Evolutionary conservation across 1,140 invertebrate species (phyloP).

Genomic region (Sesamia nonagrioides): DNA sequence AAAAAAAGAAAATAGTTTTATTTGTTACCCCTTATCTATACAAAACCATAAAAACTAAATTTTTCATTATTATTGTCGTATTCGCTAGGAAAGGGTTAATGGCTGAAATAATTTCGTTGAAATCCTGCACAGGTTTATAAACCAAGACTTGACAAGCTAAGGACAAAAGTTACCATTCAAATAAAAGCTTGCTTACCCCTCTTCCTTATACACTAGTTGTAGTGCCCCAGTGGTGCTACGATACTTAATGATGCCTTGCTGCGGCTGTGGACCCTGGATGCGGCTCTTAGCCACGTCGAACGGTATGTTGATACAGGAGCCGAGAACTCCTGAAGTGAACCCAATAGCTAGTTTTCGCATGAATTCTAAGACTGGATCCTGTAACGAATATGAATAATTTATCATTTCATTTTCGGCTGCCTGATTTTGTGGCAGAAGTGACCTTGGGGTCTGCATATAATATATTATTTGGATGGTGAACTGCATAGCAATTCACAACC

Average conservation of each 20-base stretch:
- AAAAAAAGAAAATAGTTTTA: too few relatives aligned
- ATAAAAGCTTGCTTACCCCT: conserved; percentile 96
- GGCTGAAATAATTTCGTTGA: too few relatives aligned
- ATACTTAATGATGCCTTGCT: conserved; percentile 92
- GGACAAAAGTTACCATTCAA: too few relatives aligned
- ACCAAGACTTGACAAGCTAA: too few relatives aligned
- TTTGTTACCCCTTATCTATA: too few relatives aligned
- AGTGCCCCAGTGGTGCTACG: conserved; percentile 92
- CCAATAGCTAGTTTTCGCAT: conserved; percentile 92
- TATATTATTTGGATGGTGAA: too few relatives aligned
- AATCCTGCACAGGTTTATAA: too few relatives aligned
- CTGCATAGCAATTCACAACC: too few relatives aligned
- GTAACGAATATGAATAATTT: conserved; percentile 60
- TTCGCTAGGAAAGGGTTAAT: too few relatives aligned
- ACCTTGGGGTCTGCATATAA: conserved; percentile 89
- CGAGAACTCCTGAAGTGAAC: conserved; percentile 94
- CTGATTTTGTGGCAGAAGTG: conserved; percentile 92
- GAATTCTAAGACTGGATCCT: conserved; percentile 92
- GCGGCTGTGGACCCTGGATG: conserved; percentile 96
- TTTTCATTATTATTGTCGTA: too few relatives aligned
- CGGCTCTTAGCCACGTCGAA: conserved; percentile 98
- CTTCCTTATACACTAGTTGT: conserved; percentile 92
- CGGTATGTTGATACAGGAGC: conserved; percentile 96
- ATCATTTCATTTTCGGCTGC: conserved; percentile 94
- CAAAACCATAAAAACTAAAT: too few relatives aligned